Evolutionary conservation across 2,113 vertebrate species (phyloP).

Genomic region (Axis porcinus): DNA sequence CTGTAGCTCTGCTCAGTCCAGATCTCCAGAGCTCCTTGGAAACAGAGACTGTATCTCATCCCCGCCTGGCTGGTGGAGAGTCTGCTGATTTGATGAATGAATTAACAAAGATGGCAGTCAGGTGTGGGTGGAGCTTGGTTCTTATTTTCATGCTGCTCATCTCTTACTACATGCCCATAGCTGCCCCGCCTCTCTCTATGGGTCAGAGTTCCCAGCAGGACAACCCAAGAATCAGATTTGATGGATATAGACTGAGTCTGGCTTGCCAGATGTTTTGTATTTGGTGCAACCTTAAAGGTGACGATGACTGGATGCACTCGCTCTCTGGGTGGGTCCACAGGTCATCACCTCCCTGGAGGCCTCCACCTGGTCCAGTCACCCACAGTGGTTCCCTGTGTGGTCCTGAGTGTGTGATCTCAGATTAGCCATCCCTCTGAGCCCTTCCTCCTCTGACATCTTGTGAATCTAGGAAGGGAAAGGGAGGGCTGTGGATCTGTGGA

Average conservation of each 20-base stretch:
- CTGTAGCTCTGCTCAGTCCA: not conserved
- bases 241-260: not conserved
- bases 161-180: not conserved
- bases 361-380: not conserved
- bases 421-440: not conserved
- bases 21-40: not conserved
- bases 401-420: not conserved
- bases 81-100: not conserved
- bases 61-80: not conserved
- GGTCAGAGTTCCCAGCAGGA: not conserved
- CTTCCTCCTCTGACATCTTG: not conserved
- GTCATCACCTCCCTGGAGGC: not conserved
- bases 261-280: not conserved
- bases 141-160: not conserved
- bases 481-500: not conserved
- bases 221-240: not conserved
- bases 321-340: not conserved
- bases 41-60: not conserved
- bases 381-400: not conserved
- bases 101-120: not conserved
- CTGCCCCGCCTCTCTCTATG: not conserved
- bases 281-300: not conserved
- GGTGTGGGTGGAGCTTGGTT: not conserved
- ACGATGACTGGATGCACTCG: accelerated
- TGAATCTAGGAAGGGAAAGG: not conserved